Conservation (phyloP, 2,113 vertebrate genomes). For the Tonatia bakeri region DNA sequence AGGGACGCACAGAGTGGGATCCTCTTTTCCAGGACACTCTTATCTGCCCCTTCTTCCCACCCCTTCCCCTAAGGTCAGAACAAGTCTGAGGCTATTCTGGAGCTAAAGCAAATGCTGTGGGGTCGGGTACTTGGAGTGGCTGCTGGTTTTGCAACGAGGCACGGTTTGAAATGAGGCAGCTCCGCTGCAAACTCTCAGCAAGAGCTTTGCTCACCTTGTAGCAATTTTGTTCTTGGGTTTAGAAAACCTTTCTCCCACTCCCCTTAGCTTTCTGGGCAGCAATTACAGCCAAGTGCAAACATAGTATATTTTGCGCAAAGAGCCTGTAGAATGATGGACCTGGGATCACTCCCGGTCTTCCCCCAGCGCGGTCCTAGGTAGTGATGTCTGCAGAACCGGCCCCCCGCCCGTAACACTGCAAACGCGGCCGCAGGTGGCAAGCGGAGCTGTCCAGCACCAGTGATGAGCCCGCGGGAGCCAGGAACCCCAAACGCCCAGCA, state of each 20-base stretch:
- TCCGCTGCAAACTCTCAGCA: neutral
- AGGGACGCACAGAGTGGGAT: neutral
- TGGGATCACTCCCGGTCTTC: neutral
- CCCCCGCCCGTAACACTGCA: rapidly evolving
- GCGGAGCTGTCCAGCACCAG: conserved; percentile 79
- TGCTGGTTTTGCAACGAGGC: neutral
- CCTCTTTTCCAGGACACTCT: neutral
- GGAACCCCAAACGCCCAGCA: neutral
- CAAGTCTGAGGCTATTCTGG: neutral
- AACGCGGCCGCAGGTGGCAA: neutral
- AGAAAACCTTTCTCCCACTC: neutral
- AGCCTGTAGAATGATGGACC: rapidly evolving
- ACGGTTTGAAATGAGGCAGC: neutral
- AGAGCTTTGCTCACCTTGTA: neutral
- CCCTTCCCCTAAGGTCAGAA: neutral
- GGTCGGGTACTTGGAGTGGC: neutral
- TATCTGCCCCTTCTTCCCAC: neutral
- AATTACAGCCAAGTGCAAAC: neutral
- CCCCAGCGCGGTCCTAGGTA: neutral
- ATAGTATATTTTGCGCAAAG: neutral
- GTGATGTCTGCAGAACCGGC: neutral
- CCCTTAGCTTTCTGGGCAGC: neutral
- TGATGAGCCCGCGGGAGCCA: neutral
- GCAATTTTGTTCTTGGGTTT: neutral
- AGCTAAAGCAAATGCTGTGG: neutral